phyloP scores from a whole-genome alignment of 2,113 vertebrate species.

The Sigmodon hispidus region DNA sequence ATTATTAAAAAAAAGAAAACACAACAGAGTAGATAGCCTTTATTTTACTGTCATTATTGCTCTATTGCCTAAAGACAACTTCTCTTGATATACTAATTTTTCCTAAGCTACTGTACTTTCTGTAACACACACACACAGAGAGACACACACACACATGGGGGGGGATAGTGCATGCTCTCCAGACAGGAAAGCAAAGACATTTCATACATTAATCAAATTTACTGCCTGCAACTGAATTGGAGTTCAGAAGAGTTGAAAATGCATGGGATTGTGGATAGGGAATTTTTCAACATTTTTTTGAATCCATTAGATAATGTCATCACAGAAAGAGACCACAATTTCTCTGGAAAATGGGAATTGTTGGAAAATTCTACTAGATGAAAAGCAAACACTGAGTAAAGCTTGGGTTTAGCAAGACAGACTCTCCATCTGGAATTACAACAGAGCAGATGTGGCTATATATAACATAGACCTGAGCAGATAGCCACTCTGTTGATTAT shows the following conservation, averaged over 20 bases:
- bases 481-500: neutral
- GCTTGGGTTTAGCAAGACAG: neutral
- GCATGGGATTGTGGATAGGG: neutral
- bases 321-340: neutral
- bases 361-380: neutral
- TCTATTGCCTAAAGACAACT: neutral
- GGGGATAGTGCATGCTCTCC: neutral
- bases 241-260: neutral
- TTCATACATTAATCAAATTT: slow-evolving; percentile 26
- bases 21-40: neutral
- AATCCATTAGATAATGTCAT: neutral
- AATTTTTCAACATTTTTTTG: neutral
- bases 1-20: slow-evolving; percentile 22
- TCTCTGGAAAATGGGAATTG: neutral
- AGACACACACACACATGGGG: neutral
- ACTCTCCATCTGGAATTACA: neutral
- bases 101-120: neutral
- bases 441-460: neutral
- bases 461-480: neutral
- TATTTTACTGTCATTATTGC: neutral
- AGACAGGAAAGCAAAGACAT: slow-evolving; percentile 7
- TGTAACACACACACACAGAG: neutral
- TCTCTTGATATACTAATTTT: neutral
- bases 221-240: neutral
- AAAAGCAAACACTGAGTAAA: slow-evolving; percentile 28